Evolutionary conservation across 2,888 invertebrate species (phyloP), one percentile per base, ranked within the genome.

Genomic region (Drosophila niveifrons): DNA sequence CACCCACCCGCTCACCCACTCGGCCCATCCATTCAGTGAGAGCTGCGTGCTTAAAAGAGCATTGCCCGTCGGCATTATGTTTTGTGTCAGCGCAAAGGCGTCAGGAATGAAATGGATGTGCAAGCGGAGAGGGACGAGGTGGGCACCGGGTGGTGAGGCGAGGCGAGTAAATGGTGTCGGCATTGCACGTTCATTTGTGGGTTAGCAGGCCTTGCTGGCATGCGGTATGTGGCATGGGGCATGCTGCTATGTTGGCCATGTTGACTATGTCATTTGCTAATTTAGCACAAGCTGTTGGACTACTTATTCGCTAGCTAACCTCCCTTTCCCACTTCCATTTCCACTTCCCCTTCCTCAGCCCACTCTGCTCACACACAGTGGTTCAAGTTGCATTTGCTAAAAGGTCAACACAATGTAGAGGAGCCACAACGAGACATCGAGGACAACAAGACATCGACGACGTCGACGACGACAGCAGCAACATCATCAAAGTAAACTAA

Each of bases 1-100:
- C 8, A 52, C 18, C 36, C 64, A 53, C 39, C 55, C 50, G 28
- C 53, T 43, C 66, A 57, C 47, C 67, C 41, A 53, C 15, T 34
- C 23, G 34, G 31, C 23, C 69, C 66, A 83, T 81, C 11, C n/a
- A 36, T 11, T 36, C n/a, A 36, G 36, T 6, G 36, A 65, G 41
- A 47, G 68, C 69, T 77, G 82, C 70, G 85, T 90, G 88, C 88
- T 90, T 80, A 79, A 88, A 90, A 85, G 88, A 88, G 89, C 90
- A 88, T 90, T 88, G 88, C 90, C 90, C 90, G 88, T 75, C 85
- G 89, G 88, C 89, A 82, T 89, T 88, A 88, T 88, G 84, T 84
- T 87, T 81, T 81, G 88, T 87, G 88, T 84, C 88, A 87, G 76
- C 83, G 68, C 58, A 75, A 78, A 82, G 75, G 72, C 69, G 68